Percentiles rank a stretch among this genome's conserved stretches.
phyloP scores from a whole-genome alignment of 1,140 invertebrate genomes.

The Caenorhabditis tropicalis region DNA sequence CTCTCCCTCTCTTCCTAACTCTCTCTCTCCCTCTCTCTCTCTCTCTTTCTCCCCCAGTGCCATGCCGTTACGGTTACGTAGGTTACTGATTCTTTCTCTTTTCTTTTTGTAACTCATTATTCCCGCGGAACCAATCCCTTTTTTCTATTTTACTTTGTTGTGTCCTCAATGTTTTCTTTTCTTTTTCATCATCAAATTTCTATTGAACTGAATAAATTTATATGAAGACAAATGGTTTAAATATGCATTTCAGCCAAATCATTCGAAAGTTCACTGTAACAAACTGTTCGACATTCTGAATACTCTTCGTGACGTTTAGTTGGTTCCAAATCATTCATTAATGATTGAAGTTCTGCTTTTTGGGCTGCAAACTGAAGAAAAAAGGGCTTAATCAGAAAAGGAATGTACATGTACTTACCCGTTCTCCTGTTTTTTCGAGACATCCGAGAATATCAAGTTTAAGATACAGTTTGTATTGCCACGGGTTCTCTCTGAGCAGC shows the following conservation, averaged over 20 bases:
- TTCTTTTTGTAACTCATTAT: not conserved
- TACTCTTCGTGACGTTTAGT: not conserved
- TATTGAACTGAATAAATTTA: conserved; percentile 29
- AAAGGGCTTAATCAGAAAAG: not conserved
- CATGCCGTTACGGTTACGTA: conserved; percentile 42
- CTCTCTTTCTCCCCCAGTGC: conserved; percentile 11
- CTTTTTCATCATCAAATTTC: not conserved
- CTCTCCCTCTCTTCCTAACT: not conserved
- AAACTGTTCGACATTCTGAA: not conserved
- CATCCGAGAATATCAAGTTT: not conserved
- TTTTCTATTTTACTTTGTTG: not conserved
- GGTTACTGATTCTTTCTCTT: conserved; percentile 27
- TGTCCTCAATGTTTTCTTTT: not conserved
- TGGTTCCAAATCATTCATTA: not conserved
- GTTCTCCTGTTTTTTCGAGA: not conserved
- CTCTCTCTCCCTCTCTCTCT: not conserved
- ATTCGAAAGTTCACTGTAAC: not conserved
- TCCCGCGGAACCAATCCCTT: not conserved
- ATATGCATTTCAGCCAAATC: not conserved
- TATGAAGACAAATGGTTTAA: not conserved
- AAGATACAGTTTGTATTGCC: not conserved
- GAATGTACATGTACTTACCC: not conserved
- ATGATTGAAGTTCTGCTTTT: conserved; percentile 3
- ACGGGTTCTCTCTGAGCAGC: not conserved
- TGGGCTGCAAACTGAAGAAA: not conserved